Conservation (phyloP, 2,888 invertebrate species). For the Pachydiplax longipennis region DNA sequence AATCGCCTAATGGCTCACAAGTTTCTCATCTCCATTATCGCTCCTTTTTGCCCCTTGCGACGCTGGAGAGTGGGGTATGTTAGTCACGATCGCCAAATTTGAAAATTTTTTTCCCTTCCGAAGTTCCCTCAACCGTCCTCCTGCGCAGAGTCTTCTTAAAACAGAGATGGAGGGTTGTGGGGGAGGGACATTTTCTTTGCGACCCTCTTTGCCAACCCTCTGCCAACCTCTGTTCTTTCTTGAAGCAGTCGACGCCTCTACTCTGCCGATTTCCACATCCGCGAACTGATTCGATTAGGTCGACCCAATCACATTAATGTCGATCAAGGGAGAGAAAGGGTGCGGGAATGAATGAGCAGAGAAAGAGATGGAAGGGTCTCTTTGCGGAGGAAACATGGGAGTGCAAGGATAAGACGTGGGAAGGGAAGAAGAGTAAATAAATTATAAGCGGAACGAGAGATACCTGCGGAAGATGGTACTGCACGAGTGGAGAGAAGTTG, state of each 20-base stretch:
- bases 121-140: conserved; percentile 18
- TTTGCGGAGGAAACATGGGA: background rate
- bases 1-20: conserved; percentile 40
- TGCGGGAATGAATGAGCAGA: background rate
- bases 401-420: background rate
- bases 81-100: conserved; percentile 36
- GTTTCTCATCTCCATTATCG: conserved; percentile 37
- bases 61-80: background rate
- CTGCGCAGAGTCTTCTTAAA: background rate
- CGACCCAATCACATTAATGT: conserved; percentile 44
- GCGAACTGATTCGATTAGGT: conserved; percentile 35
- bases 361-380: background rate
- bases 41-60: background rate
- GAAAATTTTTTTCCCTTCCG: conserved; percentile 26
- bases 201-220: background rate
- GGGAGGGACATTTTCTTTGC: background rate
- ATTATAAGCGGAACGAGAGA: background rate
- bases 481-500: background rate
- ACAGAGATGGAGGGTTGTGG: background rate
- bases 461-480: background rate
- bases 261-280: conserved; percentile 37
- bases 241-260: background rate
- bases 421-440: background rate
- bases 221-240: background rate
- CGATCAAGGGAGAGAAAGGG: conserved; percentile 1